These are phyloP conservation scores for Chaenogobius annularis DNA, from an alignment of 2,113 vertebrate species.

Conservation along the genomic window DNA sequence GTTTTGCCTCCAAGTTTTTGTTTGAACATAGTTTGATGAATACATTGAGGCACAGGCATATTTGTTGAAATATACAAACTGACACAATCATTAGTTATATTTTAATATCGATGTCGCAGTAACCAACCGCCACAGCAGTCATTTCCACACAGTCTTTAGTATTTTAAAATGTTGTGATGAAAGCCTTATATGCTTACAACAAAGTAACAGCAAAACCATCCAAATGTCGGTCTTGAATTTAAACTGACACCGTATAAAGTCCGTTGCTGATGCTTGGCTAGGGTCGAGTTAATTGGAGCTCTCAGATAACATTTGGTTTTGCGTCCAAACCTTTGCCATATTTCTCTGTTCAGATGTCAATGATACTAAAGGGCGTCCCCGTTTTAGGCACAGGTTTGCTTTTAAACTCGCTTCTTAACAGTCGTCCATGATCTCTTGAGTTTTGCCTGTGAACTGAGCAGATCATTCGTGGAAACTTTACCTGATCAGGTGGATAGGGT, in stretches of 20 bases:
- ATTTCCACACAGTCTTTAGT: too few relatives aligned
- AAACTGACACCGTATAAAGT: neutral
- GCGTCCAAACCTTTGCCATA: neutral
- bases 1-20: too few relatives aligned
- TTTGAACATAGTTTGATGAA: too few relatives aligned
- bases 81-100: too few relatives aligned
- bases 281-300: neutral
- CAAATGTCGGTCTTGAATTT: neutral
- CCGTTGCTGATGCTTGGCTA: neutral
- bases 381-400: neutral
- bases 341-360: neutral
- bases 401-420: neutral
- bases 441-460: slow-evolving; percentile 30
- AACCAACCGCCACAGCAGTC: too few relatives aligned
- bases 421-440: slow-evolving; percentile 47
- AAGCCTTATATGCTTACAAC: too few relatives aligned
- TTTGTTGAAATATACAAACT: too few relatives aligned
- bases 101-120: too few relatives aligned
- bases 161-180: too few relatives aligned
- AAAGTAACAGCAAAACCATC: neutral
- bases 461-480: slow-evolving; percentile 64
- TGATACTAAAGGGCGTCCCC: neutral
- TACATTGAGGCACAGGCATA: too few relatives aligned
- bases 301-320: neutral
- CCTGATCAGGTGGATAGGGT: slow-evolving; percentile 65